Evolutionary conservation across 2,888 invertebrate species (phyloP).

Genomic region (Miltochrista miniata): DNA sequence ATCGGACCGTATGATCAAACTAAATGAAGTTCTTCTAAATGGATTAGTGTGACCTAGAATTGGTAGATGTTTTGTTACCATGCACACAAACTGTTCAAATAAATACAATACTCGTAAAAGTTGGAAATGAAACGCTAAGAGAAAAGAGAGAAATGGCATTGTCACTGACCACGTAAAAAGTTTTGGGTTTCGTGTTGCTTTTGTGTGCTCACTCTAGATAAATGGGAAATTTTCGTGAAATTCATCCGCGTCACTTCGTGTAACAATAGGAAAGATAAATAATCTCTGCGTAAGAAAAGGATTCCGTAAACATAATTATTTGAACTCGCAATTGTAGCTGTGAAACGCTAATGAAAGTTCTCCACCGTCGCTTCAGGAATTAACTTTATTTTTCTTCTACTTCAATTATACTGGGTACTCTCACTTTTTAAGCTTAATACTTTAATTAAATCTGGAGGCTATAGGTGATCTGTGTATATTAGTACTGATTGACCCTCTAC

Average conservation of each 20-base stretch:
- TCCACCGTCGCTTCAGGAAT: slow-evolving; percentile 64
- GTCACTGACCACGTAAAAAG: slow-evolving; percentile 82
- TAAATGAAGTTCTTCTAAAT: slow-evolving; percentile 53
- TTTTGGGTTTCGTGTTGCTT: slow-evolving; percentile 79
- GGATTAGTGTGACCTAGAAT: slow-evolving; percentile 44
- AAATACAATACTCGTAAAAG: slow-evolving; percentile 61
- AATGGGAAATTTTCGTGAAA: slow-evolving; percentile 81
- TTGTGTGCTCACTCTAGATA: slow-evolving; percentile 77
- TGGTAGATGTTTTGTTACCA: slow-evolving; percentile 41
- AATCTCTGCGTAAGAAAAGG: slow-evolving; percentile 81
- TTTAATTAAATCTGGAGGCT: slow-evolving; percentile 69
- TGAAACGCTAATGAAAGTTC: slow-evolving; percentile 77
- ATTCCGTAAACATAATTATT: slow-evolving; percentile 83
- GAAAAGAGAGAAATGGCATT: slow-evolving; percentile 76
- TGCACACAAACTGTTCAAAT: slow-evolving; percentile 50
- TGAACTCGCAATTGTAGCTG: slow-evolving; percentile 79
- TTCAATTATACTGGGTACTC: slow-evolving; percentile 64
- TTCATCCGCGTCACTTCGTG: slow-evolving; percentile 80
- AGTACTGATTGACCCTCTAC: slow-evolving; percentile 33
- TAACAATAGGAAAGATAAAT: slow-evolving; percentile 81
- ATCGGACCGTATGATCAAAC: slow-evolving; percentile 55
- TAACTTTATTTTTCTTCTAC: slow-evolving; percentile 67
- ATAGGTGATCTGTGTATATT: slow-evolving; percentile 45
- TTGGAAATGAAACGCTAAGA: slow-evolving; percentile 75
- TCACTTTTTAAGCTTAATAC: slow-evolving; percentile 67